phyloP scores from a whole-genome alignment of 2,113 vertebrate genomes.

The Dipodomys stephensi region DNA sequence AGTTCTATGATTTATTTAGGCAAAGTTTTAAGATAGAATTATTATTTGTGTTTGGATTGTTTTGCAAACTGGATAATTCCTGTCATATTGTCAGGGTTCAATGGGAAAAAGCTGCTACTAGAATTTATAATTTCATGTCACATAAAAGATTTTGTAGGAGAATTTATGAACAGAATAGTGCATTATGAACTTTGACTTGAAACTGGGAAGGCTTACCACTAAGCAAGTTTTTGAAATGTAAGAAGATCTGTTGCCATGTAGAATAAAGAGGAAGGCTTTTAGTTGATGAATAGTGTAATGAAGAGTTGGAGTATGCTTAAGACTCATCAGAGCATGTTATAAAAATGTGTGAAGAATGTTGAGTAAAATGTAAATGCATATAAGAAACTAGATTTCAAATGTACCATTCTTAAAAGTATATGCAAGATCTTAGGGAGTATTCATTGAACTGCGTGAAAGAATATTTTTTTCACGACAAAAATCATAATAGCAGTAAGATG shows the following conservation, averaged over 20 bases:
- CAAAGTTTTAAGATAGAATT: constrained; percentile 13
- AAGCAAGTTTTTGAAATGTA: constrained; percentile 3
- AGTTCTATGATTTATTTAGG: neutral
- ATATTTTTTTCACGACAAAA: neutral
- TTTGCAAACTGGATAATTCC: constrained; percentile 2
- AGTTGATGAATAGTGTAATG: too few relatives aligned
- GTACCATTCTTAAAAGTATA: neutral
- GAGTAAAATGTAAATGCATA: too few relatives aligned
- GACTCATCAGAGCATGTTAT: too few relatives aligned
- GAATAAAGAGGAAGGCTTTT: too few relatives aligned
- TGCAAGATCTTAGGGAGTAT: neutral
- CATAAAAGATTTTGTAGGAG: neutral
- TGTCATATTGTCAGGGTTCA: constrained; percentile 4
- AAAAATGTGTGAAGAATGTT: too few relatives aligned
- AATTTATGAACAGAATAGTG: neutral
- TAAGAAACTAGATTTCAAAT: too few relatives aligned
- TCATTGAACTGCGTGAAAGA: constrained; percentile 8
- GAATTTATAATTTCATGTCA: constrained; percentile 26
- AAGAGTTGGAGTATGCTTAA: too few relatives aligned
- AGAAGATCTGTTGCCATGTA: too few relatives aligned
- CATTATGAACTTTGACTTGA: constrained; percentile 7
- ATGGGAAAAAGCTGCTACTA: neutral
- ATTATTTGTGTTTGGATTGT: neutral
- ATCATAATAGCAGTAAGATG: neutral
- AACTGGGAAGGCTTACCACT: neutral